Evolutionary conservation across 2,113 vertebrate species (phyloP), one percentile per base, ranked within the genome.

Genomic region (Tamias sibiricus): DNA sequence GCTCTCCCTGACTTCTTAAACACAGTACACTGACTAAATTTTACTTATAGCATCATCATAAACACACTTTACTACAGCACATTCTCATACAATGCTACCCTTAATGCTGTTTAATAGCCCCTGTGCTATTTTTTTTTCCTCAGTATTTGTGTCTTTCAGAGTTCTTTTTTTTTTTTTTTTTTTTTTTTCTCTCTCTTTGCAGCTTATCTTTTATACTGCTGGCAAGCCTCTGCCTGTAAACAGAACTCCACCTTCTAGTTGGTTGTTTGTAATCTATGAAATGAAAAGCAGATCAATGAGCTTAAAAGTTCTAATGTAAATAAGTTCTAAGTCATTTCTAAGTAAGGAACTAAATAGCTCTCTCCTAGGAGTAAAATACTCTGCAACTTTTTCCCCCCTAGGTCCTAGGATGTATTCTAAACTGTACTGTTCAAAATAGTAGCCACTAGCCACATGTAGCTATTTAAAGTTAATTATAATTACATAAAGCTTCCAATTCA

Each of bases 281-380:
- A 68, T 10, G 20, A 88, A 82, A 85, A 84, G 62, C 19, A 95
- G 44, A 94, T 80, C 86, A 95, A 79, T 80, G 42, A 69, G 57
- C 44, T 85, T 71, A 68, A 75, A 91, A 71, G 47, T 80, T 87
- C 64, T 89, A 59, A 17, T 37, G 68, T 8, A 62, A 91, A 4
- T 59, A 22, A 95, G 32, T 82, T 40, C 4, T 24, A 40, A 88
- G 54, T 74, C 6, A 89, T 83, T 95, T 87, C 75, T 89, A 68
- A 80, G 5, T 74, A 8, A 96, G 42, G 26, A 89, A 74, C 32
- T 74, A 75, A 88, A 82, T 77, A 74, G 11, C 3, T 88, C 30
- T 95, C 16, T 85, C 32, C 28, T 75, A 57, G n/a, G 42, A 90
- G 75, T 83, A 69, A 90, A 92, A 87, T 30, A 69, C 20, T 75